phyloP scores from a whole-genome alignment of 2,888 invertebrate genomes.

The Amiota mariae region DNA sequence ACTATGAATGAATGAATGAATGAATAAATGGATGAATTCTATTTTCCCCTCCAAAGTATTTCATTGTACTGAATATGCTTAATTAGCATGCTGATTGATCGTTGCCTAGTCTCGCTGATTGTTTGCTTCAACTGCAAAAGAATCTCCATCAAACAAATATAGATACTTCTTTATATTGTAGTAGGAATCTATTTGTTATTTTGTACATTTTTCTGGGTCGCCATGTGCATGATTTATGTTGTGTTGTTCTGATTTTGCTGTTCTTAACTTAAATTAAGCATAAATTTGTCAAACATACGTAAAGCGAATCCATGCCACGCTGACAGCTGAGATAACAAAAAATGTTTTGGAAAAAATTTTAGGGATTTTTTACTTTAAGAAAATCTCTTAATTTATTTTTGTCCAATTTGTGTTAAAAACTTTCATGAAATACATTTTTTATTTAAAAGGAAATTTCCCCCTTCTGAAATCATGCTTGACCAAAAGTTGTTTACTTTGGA shows the following conservation, averaged over 20 bases:
- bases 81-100: conserved; percentile 3
- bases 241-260: conserved; percentile 1
- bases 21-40: background rate
- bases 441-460: too few relatives aligned
- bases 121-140: background rate
- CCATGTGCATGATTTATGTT: conserved; percentile 50
- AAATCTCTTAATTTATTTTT: too few relatives aligned
- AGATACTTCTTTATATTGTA: background rate
- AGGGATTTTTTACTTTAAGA: too few relatives aligned
- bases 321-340: conserved; percentile 28
- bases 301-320: conserved; percentile 12
- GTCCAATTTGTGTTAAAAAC: too few relatives aligned
- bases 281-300: conserved; percentile 48
- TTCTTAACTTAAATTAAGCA: conserved; percentile 44
- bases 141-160: too few relatives aligned
- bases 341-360: conserved; percentile 6
- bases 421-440: too few relatives aligned
- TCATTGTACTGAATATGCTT: background rate
- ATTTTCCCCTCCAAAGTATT: background rate
- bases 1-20: background rate
- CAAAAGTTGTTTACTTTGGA: too few relatives aligned
- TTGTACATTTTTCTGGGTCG: conserved; percentile 9
- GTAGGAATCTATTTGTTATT: background rate
- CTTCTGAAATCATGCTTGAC: too few relatives aligned
- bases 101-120: background rate